Percentiles rank a stretch among this genome's conserved stretches.
phyloP scores from a whole-genome alignment of 2,797 vertebrate genomes.

The Forpus xanthops region DNA sequence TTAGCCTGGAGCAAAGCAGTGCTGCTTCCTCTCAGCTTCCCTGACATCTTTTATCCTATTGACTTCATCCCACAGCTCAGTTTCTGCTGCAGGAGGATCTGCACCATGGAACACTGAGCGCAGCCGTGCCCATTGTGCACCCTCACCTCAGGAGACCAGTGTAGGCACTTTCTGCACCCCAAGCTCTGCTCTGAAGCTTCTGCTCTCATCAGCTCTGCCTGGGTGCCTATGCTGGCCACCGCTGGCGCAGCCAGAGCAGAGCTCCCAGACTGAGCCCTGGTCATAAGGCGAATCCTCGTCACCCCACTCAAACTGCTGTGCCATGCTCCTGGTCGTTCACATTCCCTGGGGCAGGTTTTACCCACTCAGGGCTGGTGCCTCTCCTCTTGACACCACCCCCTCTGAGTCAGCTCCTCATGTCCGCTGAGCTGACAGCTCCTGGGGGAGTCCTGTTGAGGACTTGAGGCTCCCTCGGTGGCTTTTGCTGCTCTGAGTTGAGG shows the following conservation, averaged over 20 bases:
- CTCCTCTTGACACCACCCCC: neutral
- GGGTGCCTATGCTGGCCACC: neutral
- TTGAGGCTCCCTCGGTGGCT: neutral
- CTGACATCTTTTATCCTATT: no score
- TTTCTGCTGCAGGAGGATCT: no score
- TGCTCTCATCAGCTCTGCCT: neutral
- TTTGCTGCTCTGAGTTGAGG: neutral
- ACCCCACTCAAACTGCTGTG: accelerated
- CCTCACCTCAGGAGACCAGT: accelerated
- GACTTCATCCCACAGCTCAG: no score
- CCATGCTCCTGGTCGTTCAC: accelerated
- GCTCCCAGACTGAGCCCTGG: neutral
- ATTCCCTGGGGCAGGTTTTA: neutral
- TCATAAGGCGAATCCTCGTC: neutral
- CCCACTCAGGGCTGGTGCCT: neutral
- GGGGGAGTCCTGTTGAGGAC: neutral
- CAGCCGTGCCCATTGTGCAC: no score
- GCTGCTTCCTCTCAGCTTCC: no score
- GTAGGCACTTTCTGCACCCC: accelerated
- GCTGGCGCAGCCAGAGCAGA: no score
- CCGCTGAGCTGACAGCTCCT: neutral
- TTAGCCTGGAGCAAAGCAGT: no score
- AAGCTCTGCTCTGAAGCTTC: no score
- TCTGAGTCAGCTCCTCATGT: neutral
- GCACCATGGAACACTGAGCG: no score